Evolutionary conservation across 2,888 invertebrate genomes (phyloP).

Genomic region (Eupithecia pulchellata): DNA sequence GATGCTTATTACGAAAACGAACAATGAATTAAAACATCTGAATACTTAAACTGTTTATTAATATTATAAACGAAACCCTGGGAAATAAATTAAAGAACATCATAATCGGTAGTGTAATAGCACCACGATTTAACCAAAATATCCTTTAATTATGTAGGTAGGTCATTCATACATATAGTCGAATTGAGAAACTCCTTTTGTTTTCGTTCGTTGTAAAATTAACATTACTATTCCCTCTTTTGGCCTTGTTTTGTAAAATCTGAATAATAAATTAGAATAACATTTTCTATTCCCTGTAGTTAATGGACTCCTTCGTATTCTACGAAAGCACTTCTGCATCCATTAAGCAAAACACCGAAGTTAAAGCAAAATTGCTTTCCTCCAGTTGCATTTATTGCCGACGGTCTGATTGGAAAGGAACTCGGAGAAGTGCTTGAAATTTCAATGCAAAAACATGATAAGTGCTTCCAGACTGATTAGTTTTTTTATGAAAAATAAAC

Average conservation of each 20-base stretch:
- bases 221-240: no score
- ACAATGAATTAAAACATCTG: no score
- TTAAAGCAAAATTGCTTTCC: not conserved
- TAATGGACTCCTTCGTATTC: not conserved
- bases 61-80: no score
- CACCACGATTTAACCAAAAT: no score
- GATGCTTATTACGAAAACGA: no score
- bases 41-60: no score
- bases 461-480: not conserved
- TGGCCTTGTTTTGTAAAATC: not conserved
- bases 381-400: not conserved
- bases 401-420: not conserved
- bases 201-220: no score
- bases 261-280: not conserved
- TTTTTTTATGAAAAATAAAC: not conserved
- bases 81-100: no score
- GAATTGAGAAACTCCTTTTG: no score
- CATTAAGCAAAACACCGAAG: not conserved
- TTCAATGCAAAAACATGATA: not conserved
- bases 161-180: no score
- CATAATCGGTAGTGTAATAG: no score
- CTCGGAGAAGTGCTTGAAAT: not conserved
- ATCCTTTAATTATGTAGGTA: no score
- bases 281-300: not conserved
- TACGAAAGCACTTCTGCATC: not conserved